Evolutionary conservation across 2,113 vertebrate genomes (phyloP), one percentile per base, ranked within the genome.

Genomic region (Lipotes vexillifer): DNA sequence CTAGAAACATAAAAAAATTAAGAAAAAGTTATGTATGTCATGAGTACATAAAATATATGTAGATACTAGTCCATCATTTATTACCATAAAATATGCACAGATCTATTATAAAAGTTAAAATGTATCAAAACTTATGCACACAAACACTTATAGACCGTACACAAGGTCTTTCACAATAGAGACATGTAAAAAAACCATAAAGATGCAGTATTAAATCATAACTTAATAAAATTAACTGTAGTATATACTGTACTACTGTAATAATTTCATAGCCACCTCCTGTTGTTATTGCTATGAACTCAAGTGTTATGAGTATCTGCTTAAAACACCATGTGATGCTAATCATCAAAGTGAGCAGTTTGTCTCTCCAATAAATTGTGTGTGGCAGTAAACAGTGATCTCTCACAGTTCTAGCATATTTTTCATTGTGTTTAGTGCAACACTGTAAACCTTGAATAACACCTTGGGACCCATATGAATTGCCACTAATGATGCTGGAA

Each of bases 401-500:
- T 55, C 49, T 52, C 29, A 13, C 36, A 49, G 29, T 33, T 49
- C 31, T n/a, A 11, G 33, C 75, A n/a, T 3, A 23, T 8, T 55
- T 78, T 23, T 55, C 49, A 14, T 2, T 23, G 75, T 8, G 12
- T 14, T 14, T 25, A 36, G 46, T 8, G 31, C 31, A n/a, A 55
- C 31, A n/a, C 6, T 33, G 0, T 23, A 25, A n/a, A 2, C 18
- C 49, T n/a, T 55, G 52, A 52, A 14, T 78, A n/a, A 78, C 49
- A 23, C 20, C 1, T 3, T 52, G 46, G 75, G 49, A 8, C 33
- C 6, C 46, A 4, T 14, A 1, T 2, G 3, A 55, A 55, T 12
- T 0, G 11, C 1, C 31, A 2, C 1, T 2, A 14, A 1, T 14
- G 31, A 23, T 4, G 11, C 49, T 78, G 31, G 6, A n/a, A n/a